Evolutionary conservation across 2,113 vertebrate genomes (phyloP).

Genomic region (Callionymus lyra): DNA sequence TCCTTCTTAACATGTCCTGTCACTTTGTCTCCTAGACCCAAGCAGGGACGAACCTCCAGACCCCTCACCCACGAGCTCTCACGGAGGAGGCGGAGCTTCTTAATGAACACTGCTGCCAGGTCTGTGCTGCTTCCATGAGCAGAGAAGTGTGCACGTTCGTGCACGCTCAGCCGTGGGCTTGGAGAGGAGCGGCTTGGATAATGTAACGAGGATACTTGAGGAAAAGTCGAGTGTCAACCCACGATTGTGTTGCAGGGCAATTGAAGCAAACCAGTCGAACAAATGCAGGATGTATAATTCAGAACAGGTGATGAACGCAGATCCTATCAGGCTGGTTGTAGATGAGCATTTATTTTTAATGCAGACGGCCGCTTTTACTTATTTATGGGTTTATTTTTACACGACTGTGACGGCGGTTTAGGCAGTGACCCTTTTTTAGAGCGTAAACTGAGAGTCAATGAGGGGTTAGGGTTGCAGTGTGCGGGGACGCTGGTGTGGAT

Average conservation of each 20-base stretch:
- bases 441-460: not conserved
- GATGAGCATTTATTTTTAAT: slow-evolving; percentile 26
- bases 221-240: slow-evolving; percentile 17
- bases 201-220: slow-evolving; percentile 26
- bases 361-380: slow-evolving; percentile 13
- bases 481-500: too few species aligned
- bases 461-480: too few species aligned
- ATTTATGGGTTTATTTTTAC: slow-evolving; percentile 6
- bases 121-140: not conserved
- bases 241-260: slow-evolving; percentile 36
- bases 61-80: slow-evolving; percentile 4
- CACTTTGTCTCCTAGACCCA: slow-evolving; percentile 10
- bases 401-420: not conserved
- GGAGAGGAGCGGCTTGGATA: not conserved
- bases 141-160: slow-evolving; percentile 2
- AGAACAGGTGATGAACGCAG: slow-evolving; percentile 21
- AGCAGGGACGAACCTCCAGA: slow-evolving; percentile 26
- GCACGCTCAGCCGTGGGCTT: too few species aligned
- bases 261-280: slow-evolving; percentile 31
- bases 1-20: slow-evolving; percentile 3
- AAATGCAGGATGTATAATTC: slow-evolving; percentile 46
- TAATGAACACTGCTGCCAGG: slow-evolving; percentile 16
- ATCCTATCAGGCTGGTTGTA: slow-evolving; percentile 1
- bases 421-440: not conserved
- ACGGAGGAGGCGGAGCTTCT: slow-evolving; percentile 13